phyloP scores from a whole-genome alignment of 2,797 vertebrate genomes.

The Helostoma temminkii region DNA sequence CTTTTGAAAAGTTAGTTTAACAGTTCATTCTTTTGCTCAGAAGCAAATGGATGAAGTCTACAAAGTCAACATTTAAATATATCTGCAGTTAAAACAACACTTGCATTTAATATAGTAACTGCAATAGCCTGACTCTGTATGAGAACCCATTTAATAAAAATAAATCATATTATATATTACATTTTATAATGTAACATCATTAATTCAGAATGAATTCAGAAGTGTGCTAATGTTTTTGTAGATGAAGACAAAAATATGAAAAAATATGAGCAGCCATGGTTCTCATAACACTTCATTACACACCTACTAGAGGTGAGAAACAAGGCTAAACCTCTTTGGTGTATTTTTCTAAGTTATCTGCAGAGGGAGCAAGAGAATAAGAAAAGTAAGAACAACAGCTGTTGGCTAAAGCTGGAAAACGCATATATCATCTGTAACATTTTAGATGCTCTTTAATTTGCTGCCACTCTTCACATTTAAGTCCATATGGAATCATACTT shows the following conservation, averaged over 20 bases:
- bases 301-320: slow-evolving; percentile 12
- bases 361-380: slow-evolving; percentile 80
- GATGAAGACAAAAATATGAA: not conserved
- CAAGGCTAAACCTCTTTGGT: slow-evolving; percentile 15
- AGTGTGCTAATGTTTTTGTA: no score
- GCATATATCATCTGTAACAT: slow-evolving; percentile 23
- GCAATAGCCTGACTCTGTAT: slow-evolving; percentile 5
- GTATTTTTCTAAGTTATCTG: slow-evolving; percentile 67
- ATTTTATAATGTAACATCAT: no score
- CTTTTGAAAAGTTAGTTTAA: slow-evolving; percentile 15
- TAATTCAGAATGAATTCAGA: no score
- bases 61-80: not conserved
- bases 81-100: not conserved
- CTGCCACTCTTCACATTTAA: not conserved
- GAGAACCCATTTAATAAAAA: slow-evolving; percentile 55
- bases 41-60: not conserved
- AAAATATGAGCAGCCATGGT: not conserved
- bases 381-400: slow-evolving; percentile 10
- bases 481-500: slow-evolving; percentile 20
- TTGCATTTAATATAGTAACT: not conserved
- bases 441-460: slow-evolving; percentile 39
- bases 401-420: slow-evolving; percentile 2
- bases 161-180: no score
- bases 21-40: not conserved
- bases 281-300: not conserved